A percentile compares a stretch with the other conserved stretches of the same genome.
Evolutionary conservation across 2,113 vertebrate genomes (phyloP).

Genomic region (Oostethus manadensis): DNA sequence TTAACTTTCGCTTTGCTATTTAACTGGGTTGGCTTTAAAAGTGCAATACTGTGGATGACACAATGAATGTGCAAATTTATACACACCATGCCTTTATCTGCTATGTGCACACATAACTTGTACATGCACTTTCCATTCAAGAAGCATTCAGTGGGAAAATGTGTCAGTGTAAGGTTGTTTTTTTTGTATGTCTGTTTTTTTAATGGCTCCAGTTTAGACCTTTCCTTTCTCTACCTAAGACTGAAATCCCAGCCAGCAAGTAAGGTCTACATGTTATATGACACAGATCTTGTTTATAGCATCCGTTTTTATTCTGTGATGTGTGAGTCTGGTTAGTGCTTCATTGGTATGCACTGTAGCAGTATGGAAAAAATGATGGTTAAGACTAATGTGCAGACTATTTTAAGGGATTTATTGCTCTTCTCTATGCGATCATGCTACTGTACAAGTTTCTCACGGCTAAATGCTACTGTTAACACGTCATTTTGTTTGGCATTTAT

Average conservation of each 20-base stretch:
- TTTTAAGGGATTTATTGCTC: not conserved
- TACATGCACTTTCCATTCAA: conserved; percentile 56
- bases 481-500: conserved; percentile 5
- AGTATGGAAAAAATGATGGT: too few relatives aligned
- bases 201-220: conserved; percentile 23
- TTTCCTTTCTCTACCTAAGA: conserved; percentile 20
- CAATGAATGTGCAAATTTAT: conserved; percentile 55
- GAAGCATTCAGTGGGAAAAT: conserved; percentile 68
- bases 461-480: conserved; percentile 3
- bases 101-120: conserved; percentile 42
- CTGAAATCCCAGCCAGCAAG: conserved; percentile 22
- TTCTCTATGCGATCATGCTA: conserved; percentile 6
- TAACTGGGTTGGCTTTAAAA: conserved; percentile 41
- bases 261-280: conserved; percentile 13
- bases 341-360: too few relatives aligned
- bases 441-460: conserved; percentile 8
- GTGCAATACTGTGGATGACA: conserved; percentile 45
- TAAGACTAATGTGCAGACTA: not conserved
- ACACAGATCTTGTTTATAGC: not conserved
- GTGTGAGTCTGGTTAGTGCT: too few relatives aligned
- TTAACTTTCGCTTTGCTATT: conserved; percentile 29
- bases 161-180: conserved; percentile 54
- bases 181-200: conserved; percentile 13
- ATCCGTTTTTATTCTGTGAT: too few relatives aligned
- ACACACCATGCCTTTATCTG: conserved; percentile 18